Conservation (phyloP, 1,140 invertebrate genomes). For the Magallana angulata region DNA sequence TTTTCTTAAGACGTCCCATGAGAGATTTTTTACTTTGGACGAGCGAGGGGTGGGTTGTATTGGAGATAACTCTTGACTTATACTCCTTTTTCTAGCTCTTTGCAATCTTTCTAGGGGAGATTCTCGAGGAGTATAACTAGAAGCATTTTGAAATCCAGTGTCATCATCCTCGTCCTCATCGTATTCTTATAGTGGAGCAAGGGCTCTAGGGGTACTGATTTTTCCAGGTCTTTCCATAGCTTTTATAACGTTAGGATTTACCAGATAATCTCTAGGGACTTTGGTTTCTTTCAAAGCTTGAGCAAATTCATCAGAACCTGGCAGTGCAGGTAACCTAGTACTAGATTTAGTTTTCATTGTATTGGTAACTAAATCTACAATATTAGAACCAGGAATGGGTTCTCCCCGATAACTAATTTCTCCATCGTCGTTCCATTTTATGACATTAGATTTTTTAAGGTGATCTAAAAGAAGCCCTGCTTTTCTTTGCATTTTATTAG, state of each 20-base stretch:
- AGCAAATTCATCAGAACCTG: neutral
- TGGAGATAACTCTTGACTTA: too few relatives aligned
- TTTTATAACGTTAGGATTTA: neutral
- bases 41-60: too few relatives aligned
- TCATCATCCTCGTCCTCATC: neutral
- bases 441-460: too few relatives aligned
- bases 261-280: neutral
- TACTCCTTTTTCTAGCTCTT: too few relatives aligned
- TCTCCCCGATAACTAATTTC: neutral
- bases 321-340: rapidly evolving
- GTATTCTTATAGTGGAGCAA: too few relatives aligned
- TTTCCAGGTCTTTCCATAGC: neutral
- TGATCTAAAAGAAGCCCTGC: too few relatives aligned
- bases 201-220: neutral
- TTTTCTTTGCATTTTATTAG: too few relatives aligned
- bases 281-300: neutral
- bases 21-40: too few relatives aligned
- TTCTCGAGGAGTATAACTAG: too few relatives aligned
- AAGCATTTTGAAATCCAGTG: neutral
- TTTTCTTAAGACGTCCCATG: too few relatives aligned
- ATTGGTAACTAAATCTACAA: neutral
- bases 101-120: too few relatives aligned
- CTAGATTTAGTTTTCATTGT: neutral
- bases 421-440: too few relatives aligned
- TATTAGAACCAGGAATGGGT: neutral